Evolutionary conservation across 2,888 invertebrate species (phyloP).

Genomic region (Oscheius sp.): DNA sequence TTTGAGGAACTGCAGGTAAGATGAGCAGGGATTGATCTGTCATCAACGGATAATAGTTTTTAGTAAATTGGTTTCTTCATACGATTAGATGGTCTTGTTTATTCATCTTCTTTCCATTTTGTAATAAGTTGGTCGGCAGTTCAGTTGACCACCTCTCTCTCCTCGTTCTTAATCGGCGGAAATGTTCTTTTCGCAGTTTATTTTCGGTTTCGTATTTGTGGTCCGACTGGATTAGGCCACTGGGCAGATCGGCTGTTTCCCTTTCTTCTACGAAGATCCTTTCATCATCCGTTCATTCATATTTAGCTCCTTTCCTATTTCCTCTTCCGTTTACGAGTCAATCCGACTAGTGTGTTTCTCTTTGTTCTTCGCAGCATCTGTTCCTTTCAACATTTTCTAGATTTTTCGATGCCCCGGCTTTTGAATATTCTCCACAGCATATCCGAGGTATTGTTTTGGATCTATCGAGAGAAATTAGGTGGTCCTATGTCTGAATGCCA

Average conservation of each 20-base stretch:
- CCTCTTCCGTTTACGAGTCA: too few species aligned
- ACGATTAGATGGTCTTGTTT: background rate
- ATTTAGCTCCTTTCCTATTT: background rate
- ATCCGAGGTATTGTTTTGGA: constrained; percentile 8
- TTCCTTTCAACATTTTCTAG: background rate
- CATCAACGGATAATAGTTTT: background rate
- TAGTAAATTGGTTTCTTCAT: background rate
- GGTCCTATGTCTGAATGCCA: too few species aligned
- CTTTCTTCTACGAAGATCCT: background rate
- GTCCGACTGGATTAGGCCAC: too few species aligned
- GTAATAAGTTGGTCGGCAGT: background rate
- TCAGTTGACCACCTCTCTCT: background rate
- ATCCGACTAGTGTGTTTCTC: too few species aligned
- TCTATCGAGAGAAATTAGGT: too few species aligned
- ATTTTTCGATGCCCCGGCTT: constrained; percentile 22
- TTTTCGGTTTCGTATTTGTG: background rate
- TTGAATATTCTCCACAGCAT: constrained; percentile 17
- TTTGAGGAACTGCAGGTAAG: constrained; percentile 36
- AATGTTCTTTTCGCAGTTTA: background rate
- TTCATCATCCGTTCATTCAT: background rate
- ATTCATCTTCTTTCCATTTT: background rate
- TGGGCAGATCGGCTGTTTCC: background rate
- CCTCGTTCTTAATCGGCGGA: constrained; percentile 3
- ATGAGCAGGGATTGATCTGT: background rate
- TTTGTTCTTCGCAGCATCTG: background rate